Base-by-base conservation (phyloP, 2,113 vertebrate species). In the Felis chaus region DNA sequence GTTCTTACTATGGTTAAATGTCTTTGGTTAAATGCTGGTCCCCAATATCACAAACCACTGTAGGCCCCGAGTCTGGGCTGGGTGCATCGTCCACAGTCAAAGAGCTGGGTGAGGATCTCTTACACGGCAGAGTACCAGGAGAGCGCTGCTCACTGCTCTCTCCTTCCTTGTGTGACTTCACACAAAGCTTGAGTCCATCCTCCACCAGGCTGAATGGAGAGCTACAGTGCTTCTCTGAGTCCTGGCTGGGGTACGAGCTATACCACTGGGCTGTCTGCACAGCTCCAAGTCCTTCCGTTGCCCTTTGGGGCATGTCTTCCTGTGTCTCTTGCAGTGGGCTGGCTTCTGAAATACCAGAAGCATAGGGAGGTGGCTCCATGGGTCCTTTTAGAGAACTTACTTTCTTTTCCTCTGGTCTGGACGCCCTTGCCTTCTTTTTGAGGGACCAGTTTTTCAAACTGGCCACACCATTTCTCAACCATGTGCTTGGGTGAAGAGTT, bases 401-500 rank as follows among this genome's bases (percentile, higher is more conserved):
- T 3, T 94, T 53, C 69, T 88, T 98, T 18, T 98, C 98, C 65
- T 99, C 98, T 41, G 97, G 97, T 1, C 90, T 85, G 15, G 92
- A 95, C 48, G 97, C 94, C 76, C 95, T 98, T 55, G 99, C 98
- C 61, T 98, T 99, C 94, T 99, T 99, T 36, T 98, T 99, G 1
- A 99, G 98, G 1, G 99, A 99, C 97, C 99, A 98, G 95, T 98
- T 99, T 89, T 99, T 98, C 65, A 98, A 95, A 83, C 95, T 98
- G 93, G 97, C 98, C 69, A 98, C 96, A 39, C 98, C 98, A 84
- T 98, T 99, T 98, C 99, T 99, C 91, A 99, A 95, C 99, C 99
- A 99, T 0, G 98, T 98, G 95, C 99, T 99, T 29, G 99, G 99
- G 91, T 99, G 99, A 45, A 99, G 98, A 53, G 98, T 99, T 68